These are phyloP conservation scores for Diplazon laetatorius DNA, from an alignment of 2,888 invertebrate genomes.

Conservation along the genomic window DNA sequence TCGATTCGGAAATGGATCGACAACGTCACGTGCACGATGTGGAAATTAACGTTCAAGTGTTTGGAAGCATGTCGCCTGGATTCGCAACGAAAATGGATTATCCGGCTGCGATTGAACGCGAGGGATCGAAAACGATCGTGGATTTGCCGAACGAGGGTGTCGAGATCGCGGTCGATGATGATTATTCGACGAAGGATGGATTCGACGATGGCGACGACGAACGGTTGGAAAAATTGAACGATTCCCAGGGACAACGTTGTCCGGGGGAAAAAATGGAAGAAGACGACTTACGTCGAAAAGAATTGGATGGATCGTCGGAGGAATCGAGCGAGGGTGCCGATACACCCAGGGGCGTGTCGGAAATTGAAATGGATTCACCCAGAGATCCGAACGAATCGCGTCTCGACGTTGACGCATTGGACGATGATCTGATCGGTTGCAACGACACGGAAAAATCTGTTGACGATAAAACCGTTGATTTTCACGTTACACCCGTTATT, in stretches of 20 bases:
- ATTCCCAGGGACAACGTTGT: constrained; percentile 4
- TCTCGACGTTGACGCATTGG: constrained; percentile 74
- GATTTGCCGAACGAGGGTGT: not conserved
- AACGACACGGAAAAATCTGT: constrained; percentile 13
- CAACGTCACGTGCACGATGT: constrained; percentile 56
- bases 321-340: constrained; percentile 77
- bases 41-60: constrained; percentile 59
- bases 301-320: constrained; percentile 75
- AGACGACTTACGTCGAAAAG: constrained; percentile 65
- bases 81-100: constrained; percentile 24
- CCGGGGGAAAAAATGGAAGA: constrained; percentile 38
- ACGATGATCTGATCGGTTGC: constrained; percentile 73
- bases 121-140: not conserved
- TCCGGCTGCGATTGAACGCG: constrained; percentile 2
- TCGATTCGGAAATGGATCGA: not conserved
- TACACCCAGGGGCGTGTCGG: constrained; percentile 77
- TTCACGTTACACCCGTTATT: constrained; percentile 70
- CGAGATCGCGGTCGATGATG: constrained; percentile 28
- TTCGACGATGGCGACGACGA: constrained; percentile 26
- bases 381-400: constrained; percentile 75
- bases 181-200: constrained; percentile 16
- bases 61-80: constrained; percentile 60
- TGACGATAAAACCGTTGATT: constrained; percentile 72
- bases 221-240: not conserved
- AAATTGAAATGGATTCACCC: constrained; percentile 79